A percentile compares a stretch with the other conserved stretches of the same genome.
Conservation (phyloP, 2,888 invertebrate species). For the Coenonympha arcania region DNA sequence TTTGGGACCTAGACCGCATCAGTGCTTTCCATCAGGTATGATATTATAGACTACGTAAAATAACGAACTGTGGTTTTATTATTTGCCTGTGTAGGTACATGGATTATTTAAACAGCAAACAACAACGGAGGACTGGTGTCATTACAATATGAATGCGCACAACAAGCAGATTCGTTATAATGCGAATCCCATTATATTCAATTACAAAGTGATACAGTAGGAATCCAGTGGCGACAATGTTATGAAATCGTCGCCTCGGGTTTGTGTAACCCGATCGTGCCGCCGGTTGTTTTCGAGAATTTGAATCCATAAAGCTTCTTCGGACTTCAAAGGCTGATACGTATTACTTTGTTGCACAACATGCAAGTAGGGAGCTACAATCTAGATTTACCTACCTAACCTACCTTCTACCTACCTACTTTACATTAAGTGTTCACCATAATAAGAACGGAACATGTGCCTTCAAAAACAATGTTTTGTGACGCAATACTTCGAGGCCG, state of each 20-base stretch:
- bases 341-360: conserved; percentile 25
- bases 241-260: conserved; percentile 56
- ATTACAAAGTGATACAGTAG: conserved; percentile 31
- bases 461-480: conserved; percentile 2
- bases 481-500: conserved; percentile 34
- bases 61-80: too few species aligned
- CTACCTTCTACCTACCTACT: not conserved
- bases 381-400: not conserved
- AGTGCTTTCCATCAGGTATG: too few species aligned
- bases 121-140: not conserved
- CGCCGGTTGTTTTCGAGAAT: conserved; percentile 55
- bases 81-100: too few species aligned
- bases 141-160: conserved; percentile 4
- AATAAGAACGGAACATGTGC: not conserved
- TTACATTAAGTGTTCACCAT: not conserved
- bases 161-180: not conserved
- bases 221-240: conserved; percentile 53
- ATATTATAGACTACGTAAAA: too few species aligned
- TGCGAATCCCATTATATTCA: conserved; percentile 19
- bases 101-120: too few species aligned
- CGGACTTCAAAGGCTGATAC: conserved; percentile 20
- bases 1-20: too few species aligned
- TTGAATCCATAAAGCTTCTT: conserved; percentile 34
- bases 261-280: conserved; percentile 51
- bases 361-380: too few species aligned